A percentile compares a stretch with the other conserved stretches of the same genome.
Evolutionary conservation across 2,797 vertebrate genomes (phyloP).

Genomic region (Oceanodroma leucorhoa): DNA sequence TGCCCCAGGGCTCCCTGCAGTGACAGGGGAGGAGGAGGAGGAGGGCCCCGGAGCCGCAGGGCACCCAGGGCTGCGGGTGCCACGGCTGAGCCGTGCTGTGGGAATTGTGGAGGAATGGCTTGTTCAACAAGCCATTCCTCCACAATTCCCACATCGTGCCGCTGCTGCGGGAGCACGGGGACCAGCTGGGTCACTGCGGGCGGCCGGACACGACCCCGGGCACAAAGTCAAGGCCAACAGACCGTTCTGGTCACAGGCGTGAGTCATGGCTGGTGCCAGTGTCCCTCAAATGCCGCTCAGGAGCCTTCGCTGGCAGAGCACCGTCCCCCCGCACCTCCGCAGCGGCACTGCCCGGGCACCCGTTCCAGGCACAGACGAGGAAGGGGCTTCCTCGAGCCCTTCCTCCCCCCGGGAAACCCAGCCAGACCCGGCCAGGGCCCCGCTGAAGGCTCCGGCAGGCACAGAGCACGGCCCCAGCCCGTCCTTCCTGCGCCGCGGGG

Average conservation of each 20-base stretch:
- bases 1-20: too few relatives aligned
- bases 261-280: background rate
- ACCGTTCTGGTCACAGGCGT: background rate
- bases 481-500: accelerated
- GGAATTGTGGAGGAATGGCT: too few relatives aligned
- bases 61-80: background rate
- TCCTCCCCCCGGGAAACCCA: accelerated
- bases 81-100: accelerated
- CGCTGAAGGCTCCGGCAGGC: accelerated
- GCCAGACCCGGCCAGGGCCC: background rate
- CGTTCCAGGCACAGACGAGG: background rate
- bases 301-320: background rate
- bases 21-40: background rate
- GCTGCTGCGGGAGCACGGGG: background rate
- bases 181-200: background rate
- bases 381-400: background rate
- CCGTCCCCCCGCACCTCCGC: background rate
- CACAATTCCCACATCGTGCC: too few relatives aligned
- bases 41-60: background rate
- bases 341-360: background rate
- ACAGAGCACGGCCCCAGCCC: background rate
- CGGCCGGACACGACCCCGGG: background rate
- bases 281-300: background rate
- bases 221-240: background rate
- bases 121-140: too few relatives aligned